These are phyloP conservation scores for Bettongia penicillata DNA, from an alignment of 2,113 vertebrate genomes.

Conservation along the genomic window DNA sequence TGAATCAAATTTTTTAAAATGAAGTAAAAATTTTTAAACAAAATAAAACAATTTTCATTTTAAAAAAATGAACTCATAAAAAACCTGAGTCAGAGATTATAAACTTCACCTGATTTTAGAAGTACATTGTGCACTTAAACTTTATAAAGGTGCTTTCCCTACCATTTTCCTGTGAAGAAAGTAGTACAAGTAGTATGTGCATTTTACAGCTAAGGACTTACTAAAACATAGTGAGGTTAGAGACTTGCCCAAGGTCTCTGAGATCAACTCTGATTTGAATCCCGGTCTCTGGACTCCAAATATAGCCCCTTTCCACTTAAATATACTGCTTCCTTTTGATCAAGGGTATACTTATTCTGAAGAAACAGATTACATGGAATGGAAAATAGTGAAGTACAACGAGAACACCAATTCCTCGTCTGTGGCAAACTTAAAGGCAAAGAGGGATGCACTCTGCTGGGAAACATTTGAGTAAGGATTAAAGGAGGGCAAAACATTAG, in stretches of 20 bases:
- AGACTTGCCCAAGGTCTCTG: neutral
- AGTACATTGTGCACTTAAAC: neutral
- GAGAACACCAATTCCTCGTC: neutral
- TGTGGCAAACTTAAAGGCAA: neutral
- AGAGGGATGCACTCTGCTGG: neutral
- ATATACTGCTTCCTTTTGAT: neutral
- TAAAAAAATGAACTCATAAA: conserved; percentile 55
- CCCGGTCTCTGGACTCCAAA: neutral
- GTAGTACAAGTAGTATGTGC: neutral
- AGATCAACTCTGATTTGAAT: neutral
- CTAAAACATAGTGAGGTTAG: neutral
- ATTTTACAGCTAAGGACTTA: neutral
- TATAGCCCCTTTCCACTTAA: neutral
- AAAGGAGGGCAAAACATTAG: neutral
- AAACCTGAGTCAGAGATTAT: conserved; percentile 55
- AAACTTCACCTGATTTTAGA: neutral
- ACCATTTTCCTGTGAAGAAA: neutral
- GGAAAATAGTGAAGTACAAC: neutral
- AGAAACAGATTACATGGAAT: neutral
- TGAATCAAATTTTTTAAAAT: conserved; percentile 45
- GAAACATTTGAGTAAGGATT: neutral
- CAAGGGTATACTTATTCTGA: neutral
- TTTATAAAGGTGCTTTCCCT: neutral
- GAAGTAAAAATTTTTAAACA: neutral
- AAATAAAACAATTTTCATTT: conserved; percentile 21